Evolutionary conservation across 2,797 vertebrate species (phyloP).

Genomic region (Numenius phaeopus): DNA sequence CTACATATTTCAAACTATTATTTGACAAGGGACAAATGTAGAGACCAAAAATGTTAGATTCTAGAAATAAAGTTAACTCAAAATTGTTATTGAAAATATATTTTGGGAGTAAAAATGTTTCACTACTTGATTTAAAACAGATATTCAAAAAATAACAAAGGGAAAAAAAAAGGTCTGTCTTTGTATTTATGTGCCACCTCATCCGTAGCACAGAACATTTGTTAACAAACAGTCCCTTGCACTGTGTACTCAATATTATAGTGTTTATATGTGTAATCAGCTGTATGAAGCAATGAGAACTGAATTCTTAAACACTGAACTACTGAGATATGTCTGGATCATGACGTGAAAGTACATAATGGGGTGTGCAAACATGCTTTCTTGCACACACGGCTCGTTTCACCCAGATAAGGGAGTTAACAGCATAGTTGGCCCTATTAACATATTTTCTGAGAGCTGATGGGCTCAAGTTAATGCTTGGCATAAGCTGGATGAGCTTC

Average conservation of each 20-base stretch:
- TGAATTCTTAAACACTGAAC: conserved; percentile 16
- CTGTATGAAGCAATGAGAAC: conserved; percentile 25
- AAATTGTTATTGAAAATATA: background rate
- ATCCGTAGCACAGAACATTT: background rate
- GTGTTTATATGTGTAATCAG: conserved; percentile 31
- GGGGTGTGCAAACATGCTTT: background rate
- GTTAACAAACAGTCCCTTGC: conserved; percentile 20
- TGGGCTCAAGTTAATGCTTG: background rate
- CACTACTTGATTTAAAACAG: background rate
- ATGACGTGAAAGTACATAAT: background rate
- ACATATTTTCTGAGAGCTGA: background rate
- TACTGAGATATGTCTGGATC: background rate
- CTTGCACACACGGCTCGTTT: background rate
- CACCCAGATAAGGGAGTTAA: background rate
- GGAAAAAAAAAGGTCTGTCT: background rate
- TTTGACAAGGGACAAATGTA: background rate
- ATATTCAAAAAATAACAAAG: background rate
- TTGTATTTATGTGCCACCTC: background rate
- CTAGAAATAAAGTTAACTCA: background rate
- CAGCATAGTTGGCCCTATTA: background rate
- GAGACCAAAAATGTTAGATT: background rate
- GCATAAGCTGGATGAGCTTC: background rate
- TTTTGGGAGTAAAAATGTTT: background rate
- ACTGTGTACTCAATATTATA: background rate
- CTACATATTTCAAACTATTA: background rate